Evolutionary conservation across 2,797 vertebrate species (phyloP).

Genomic region (Rhodeus uyekii): DNA sequence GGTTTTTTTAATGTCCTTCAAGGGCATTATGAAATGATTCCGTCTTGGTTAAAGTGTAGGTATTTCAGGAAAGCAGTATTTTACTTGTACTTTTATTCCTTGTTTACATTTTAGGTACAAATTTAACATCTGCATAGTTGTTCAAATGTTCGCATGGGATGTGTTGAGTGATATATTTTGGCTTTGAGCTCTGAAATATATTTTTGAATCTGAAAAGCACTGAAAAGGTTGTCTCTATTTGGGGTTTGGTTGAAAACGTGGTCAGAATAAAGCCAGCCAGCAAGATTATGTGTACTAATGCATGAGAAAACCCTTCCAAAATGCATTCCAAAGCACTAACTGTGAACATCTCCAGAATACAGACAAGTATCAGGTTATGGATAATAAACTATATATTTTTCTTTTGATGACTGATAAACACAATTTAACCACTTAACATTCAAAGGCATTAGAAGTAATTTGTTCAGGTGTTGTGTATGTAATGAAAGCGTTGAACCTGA

Average conservation of each 20-base stretch:
- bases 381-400: conserved; percentile 9
- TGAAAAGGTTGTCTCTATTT: neutral
- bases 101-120: conserved; percentile 49
- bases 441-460: conserved; percentile 63
- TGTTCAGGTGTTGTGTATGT: conserved; percentile 68
- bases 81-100: conserved; percentile 49
- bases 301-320: conserved; percentile 25
- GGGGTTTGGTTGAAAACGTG: conserved; percentile 6
- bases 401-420: conserved; percentile 39
- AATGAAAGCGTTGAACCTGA: conserved; percentile 63
- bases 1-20: conserved; percentile 51
- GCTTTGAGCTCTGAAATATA: conserved; percentile 6
- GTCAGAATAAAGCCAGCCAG: conserved; percentile 23
- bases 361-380: conserved; percentile 11
- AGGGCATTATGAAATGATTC: conserved; percentile 13
- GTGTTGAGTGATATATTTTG: neutral
- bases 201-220: neutral
- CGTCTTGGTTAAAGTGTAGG: conserved; percentile 53
- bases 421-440: conserved; percentile 61
- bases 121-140: neutral
- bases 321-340: conserved; percentile 30
- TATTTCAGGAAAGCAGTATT: conserved; percentile 60
- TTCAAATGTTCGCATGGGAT: neutral
- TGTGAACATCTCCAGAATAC: conserved; percentile 27
- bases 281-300: conserved; percentile 21